These are phyloP conservation scores for Mycetomoellerius zeteki DNA, from an alignment of 1,140 invertebrate species.

Conservation along the genomic window DNA sequence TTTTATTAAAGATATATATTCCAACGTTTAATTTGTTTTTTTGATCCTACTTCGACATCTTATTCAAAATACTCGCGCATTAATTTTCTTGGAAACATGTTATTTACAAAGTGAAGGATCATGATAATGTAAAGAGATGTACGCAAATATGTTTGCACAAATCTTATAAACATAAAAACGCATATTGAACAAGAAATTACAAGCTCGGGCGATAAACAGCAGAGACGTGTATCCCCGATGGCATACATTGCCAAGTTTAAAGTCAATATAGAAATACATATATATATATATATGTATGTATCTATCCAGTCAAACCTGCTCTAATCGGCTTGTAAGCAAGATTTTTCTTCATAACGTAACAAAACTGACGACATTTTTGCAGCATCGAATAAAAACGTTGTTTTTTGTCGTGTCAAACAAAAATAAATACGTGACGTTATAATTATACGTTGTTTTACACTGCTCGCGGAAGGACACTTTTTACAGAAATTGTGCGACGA, in stretches of 20 bases:
- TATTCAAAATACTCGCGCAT: neutral
- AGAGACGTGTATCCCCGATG: neutral
- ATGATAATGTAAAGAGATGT: neutral
- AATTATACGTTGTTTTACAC: slow-evolving; percentile 31
- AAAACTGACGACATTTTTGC: slow-evolving; percentile 12
- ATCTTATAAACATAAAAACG: neutral
- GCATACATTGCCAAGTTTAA: slow-evolving; percentile 23
- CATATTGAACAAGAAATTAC: slow-evolving; percentile 1
- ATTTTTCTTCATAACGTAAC: slow-evolving; percentile 2
- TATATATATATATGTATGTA: too few species aligned
- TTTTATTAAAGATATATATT: slow-evolving; percentile 11
- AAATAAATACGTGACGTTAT: slow-evolving; percentile 39
- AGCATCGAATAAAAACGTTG: neutral
- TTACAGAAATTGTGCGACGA: slow-evolving; percentile 21
- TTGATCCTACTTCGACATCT: neutral
- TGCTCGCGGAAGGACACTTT: slow-evolving; percentile 33
- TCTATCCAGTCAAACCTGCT: slow-evolving; percentile 25
- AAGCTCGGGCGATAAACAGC: neutral
- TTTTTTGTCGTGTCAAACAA: slow-evolving; percentile 23
- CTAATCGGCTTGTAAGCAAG: neutral
- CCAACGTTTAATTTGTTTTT: neutral
- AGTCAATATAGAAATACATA: slow-evolving; percentile 27
- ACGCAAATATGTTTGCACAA: slow-evolving; percentile 25
- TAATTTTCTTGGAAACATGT: neutral
- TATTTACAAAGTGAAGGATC: neutral